phyloP scores from a whole-genome alignment of 2,797 vertebrate genomes.

The Glossophaga mutica region DNA sequence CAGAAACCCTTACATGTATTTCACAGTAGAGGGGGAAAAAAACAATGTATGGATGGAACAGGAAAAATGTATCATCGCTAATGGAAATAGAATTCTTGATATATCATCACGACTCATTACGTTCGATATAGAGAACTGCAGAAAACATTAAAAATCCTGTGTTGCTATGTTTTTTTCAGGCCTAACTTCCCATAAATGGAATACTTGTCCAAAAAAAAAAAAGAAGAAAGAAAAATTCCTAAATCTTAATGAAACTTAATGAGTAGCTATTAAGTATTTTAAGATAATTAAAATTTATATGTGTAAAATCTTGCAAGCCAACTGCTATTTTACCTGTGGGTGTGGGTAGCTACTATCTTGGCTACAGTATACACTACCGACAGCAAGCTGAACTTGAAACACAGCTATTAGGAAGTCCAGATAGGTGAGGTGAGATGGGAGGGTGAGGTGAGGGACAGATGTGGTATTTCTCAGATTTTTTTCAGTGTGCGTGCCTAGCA shows the following conservation, averaged over 20 bases:
- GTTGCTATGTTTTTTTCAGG: not conserved
- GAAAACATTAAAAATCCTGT: not conserved
- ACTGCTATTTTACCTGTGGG: not conserved
- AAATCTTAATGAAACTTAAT: not conserved
- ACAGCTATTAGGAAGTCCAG: not conserved
- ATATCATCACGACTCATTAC: not conserved
- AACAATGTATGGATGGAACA: not conserved
- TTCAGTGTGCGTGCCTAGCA: not conserved
- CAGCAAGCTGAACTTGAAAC: not conserved
- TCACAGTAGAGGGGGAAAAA: not conserved
- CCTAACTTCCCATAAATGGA: not conserved
- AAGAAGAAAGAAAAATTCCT: not conserved
- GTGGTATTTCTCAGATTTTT: not conserved
- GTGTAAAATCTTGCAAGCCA: slow-evolving; percentile 10
- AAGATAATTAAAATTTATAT: not conserved
- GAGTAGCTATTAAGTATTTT: not conserved
- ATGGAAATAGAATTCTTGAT: not conserved
- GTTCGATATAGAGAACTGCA: not conserved
- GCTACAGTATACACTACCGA: not conserved
- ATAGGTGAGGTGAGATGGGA: not conserved
- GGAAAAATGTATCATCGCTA: not conserved
- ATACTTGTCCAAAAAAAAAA: not conserved
- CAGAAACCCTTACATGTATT: not conserved
- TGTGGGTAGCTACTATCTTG: not conserved
- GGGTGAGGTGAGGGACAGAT: not conserved